phyloP scores from a whole-genome alignment of 2,888 invertebrate genomes.

The Yponomeuta malinellus region DNA sequence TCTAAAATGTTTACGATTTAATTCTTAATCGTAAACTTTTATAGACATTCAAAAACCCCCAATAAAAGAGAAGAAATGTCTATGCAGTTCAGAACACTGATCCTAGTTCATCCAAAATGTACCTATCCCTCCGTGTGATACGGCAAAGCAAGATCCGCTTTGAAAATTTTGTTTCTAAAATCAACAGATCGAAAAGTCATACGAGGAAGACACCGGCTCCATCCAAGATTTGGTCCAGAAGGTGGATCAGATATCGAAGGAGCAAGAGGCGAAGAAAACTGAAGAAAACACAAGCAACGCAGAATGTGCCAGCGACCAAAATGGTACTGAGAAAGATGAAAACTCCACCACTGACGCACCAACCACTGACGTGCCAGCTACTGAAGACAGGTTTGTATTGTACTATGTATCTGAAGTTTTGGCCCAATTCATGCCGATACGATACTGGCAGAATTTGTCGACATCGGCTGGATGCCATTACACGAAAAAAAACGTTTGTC shows the following conservation, averaged over 20 bases:
- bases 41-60: too few species aligned
- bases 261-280: background rate
- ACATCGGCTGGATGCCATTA: too few species aligned
- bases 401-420: background rate
- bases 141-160: too few species aligned
- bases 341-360: background rate
- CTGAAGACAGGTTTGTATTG: background rate
- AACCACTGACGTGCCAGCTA: background rate
- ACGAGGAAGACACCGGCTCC: background rate
- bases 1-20: too few species aligned
- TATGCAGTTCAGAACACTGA: too few species aligned
- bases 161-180: background rate
- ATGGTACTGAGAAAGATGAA: background rate
- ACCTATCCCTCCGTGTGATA: too few species aligned
- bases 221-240: background rate
- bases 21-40: too few species aligned
- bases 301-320: background rate
- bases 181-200: background rate
- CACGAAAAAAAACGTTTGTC: too few species aligned
- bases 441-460: too few species aligned
- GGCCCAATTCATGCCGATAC: too few species aligned
- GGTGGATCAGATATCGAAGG: background rate
- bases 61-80: too few species aligned
- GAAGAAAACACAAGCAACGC: background rate
- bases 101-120: too few species aligned